These are phyloP conservation scores for Aethes cnicana DNA, from an alignment of 2,888 invertebrate genomes.

Conservation along the genomic window DNA sequence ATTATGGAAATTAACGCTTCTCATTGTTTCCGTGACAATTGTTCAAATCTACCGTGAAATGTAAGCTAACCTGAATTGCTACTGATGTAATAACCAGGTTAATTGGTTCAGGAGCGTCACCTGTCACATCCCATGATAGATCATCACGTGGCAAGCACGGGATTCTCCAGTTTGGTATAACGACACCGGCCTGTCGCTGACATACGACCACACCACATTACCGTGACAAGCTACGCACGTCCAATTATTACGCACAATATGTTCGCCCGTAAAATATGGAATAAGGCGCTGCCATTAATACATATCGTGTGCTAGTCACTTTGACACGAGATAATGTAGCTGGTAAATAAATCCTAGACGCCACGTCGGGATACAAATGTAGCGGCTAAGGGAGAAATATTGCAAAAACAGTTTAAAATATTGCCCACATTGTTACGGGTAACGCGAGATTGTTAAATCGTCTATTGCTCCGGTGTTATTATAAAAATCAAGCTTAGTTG, in stretches of 20 bases:
- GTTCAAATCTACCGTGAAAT: no score
- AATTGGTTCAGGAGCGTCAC: constrained; percentile 59
- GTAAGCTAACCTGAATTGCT: constrained; percentile 33
- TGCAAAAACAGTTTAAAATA: constrained; percentile 71
- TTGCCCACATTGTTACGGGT: constrained; percentile 60
- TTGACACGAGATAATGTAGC: constrained; percentile 75
- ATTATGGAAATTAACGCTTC: no score
- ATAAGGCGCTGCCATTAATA: constrained; percentile 68
- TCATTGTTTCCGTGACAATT: no score
- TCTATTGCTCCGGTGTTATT: neutral
- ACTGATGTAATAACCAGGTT: no score
- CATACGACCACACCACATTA: constrained; percentile 75
- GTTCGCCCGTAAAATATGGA: constrained; percentile 74
- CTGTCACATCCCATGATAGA: constrained; percentile 68
- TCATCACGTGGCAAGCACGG: constrained; percentile 54
- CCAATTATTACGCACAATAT: constrained; percentile 79
- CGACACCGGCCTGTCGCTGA: constrained; percentile 70
- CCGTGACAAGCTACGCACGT: constrained; percentile 75
- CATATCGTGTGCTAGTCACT: constrained; percentile 63
- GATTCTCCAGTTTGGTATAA: constrained; percentile 75
- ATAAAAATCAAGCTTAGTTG: neutral
- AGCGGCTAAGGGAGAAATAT: constrained; percentile 67
- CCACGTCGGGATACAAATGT: constrained; percentile 67
- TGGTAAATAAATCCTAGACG: constrained; percentile 71
- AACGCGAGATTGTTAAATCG: constrained; percentile 48